Evolutionary conservation across 1,140 invertebrate species (phyloP).

Genomic region (Nephila pilipes): DNA sequence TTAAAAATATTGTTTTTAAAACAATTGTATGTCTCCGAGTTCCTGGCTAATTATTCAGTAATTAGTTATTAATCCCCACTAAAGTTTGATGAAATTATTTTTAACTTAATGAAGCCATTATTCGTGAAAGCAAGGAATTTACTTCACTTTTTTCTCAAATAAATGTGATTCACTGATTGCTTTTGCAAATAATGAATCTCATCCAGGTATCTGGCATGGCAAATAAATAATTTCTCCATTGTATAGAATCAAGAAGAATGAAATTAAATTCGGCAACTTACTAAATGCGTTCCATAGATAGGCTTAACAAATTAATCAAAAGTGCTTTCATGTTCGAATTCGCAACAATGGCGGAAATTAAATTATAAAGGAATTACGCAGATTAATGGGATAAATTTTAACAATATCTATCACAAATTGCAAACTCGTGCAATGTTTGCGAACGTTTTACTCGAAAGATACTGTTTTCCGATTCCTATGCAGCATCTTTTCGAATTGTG

Average conservation of each 20-base stretch:
- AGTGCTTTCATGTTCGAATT: slow-evolving; percentile 1
- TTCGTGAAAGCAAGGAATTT: no score
- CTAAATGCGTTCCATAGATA: not conserved
- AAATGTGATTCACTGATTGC: not conserved
- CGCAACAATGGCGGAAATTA: slow-evolving; percentile 1
- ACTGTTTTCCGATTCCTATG: slow-evolving; percentile 14
- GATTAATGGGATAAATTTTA: slow-evolving; percentile 1
- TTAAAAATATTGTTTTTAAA: no score
- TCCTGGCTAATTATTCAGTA: no score
- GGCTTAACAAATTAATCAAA: slow-evolving; percentile 35
- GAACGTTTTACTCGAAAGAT: not conserved
- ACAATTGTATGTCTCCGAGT: no score
- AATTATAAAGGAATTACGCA: slow-evolving; percentile 24
- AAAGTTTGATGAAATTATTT: no score
- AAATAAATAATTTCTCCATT: not conserved
- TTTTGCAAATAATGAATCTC: not conserved
- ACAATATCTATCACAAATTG: slow-evolving; percentile 29
- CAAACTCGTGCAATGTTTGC: not conserved
- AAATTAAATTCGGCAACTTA: slow-evolving; percentile 7
- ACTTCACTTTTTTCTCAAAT: no score
- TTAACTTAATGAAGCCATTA: no score
- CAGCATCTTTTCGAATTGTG: not conserved
- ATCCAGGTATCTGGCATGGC: not conserved
- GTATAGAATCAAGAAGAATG: not conserved
- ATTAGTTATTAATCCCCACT: no score